Evolutionary conservation across 2,888 invertebrate species (phyloP), one percentile per base, ranked within the genome.

Genomic region (Latrodectus hesperus): DNA sequence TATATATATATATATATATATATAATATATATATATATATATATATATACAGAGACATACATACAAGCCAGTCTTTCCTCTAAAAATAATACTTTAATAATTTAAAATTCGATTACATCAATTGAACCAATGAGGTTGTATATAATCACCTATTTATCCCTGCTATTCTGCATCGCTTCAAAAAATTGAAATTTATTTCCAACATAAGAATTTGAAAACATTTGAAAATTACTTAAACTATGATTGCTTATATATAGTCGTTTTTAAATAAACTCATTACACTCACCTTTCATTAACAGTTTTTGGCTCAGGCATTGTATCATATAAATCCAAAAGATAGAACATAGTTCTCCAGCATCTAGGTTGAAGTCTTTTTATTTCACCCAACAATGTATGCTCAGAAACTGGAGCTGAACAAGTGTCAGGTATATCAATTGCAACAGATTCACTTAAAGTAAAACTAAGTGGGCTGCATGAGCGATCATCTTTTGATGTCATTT

Each of bases 301-400:
- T 93, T 98, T 98, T 0, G 97, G 96, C 91, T 98, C 98, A 0
- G 98, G 98, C 95, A 97, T 96, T 75, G 96, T 97, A 9, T 98
- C 97, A 92, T 99, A 99, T 78, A 98, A 93, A 91, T 98, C 97
- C 82, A 99, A 93, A 89, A 99, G 94, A 92, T 97, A 96, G 92
- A 97, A 98, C 90, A 99, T 95, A 0, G 97, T 98, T 91, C 96
- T 96, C 98, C 98, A 99, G 92, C 98, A 98, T 90, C 96, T 95
- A 14, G 97, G 97, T 5, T 89, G 90, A 75, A 84, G 52, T 26
- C 88, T 88, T 65, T 89, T 89, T n/a, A 78, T 76, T 60, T 88
- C 88, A 9, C 53, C 79, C 10, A 84, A 14, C 10, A 81, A 65
- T 14, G 85, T 88, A 22, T 84, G 87, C 16, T 89, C 89, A 74